Base-by-base conservation (phyloP, 2,888 invertebrate species). In the Drosophila falleni region DNA sequence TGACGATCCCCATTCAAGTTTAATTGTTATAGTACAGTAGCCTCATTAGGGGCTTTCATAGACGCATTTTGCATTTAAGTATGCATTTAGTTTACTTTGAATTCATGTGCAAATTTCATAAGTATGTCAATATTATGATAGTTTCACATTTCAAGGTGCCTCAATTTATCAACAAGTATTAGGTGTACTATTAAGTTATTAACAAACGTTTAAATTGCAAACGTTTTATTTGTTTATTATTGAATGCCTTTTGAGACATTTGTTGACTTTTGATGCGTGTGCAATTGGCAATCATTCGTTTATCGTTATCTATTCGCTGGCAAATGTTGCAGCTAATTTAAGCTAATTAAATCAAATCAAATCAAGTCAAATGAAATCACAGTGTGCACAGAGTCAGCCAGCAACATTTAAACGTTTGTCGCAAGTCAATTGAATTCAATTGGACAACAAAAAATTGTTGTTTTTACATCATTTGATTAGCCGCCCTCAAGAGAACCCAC, bases 371-470 rank as follows among this genome's bases (percentile, higher is more conserved):
- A 61, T 53, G 39, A 54, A 67, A 67, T 65, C 44, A 59, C 64
- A 78, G 58, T 46, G 67, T 63, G 39, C 49, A 9, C 11, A 33
- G 31, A 49, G 46, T 29, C 75, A 74, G 49, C 15, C 61, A 62
- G 41, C 55, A 63, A 49, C 53, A 46, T 68, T 58, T 26, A 51
- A 56, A 54, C 44, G 77, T 55, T 49, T 66, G 75, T 37, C 59
- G 71, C 85, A 72, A 85, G 63, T 82, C 88, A 84, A 84, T 83
- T 87, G 81, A 70, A 74, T 82, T 85, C 77, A 85, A 74, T 82
- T 84, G 74, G 65, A 74, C 59, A 55, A 61, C 37, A 51, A 56
- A 56, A 47, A 76, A 55, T 51, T 50, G 41, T 29, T 44, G 58
- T 50, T 54, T 78, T 79, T 66, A 75, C 67, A 75, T 63, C 56